Evolutionary conservation across 1,140 invertebrate genomes (phyloP), one percentile per base, ranked within the genome.

Genomic region (Vollenhovia emeryi): DNA sequence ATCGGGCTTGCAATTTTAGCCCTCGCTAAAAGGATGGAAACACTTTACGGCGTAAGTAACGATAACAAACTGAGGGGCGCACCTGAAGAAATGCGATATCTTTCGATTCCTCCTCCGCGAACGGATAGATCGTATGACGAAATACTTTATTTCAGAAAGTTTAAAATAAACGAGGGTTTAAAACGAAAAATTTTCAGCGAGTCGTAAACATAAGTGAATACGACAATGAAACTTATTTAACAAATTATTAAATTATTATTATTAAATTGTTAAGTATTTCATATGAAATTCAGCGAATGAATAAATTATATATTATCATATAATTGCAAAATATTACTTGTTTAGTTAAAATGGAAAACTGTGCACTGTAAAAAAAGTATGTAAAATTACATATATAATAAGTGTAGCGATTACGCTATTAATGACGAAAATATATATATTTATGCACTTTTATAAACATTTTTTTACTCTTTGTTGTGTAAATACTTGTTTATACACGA

Each of bases 1-100:
- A 76, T 62, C 18, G 18, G 11, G 62, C 5, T 76, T 76, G 24
- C 24, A 76, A 76, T 43, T 76, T 27, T 60, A 60, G 11, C 6
- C 9, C 30, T 45, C 24, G 24, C 50, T n/a, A 62, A n/a, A 62
- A 45, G 21, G 9, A 40, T 59, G 7, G 27, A 21, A n/a, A n/a
- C n/a, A 27, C 18, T 76, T 59, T 30, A 18, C 1, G n/a, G 5
- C 60, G 11, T 21, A 24, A 24, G 13, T n/a, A 66, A 36, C 18
- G 18, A 8, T 33, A 5, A 66, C 45, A 45, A 66, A 66, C 36
- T 43, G 0, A 66, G 8, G 5, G 7, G 13, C 18, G 27, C 18
- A 5, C 7, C 18, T 66, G 2, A 48, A 50, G 15, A 48, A 27
- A 45, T 69, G 48, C 18, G 27, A 48, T 69, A 69, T 69, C 2